Conservation (phyloP, 2,113 vertebrate species). For the Camelus bactrianus region DNA sequence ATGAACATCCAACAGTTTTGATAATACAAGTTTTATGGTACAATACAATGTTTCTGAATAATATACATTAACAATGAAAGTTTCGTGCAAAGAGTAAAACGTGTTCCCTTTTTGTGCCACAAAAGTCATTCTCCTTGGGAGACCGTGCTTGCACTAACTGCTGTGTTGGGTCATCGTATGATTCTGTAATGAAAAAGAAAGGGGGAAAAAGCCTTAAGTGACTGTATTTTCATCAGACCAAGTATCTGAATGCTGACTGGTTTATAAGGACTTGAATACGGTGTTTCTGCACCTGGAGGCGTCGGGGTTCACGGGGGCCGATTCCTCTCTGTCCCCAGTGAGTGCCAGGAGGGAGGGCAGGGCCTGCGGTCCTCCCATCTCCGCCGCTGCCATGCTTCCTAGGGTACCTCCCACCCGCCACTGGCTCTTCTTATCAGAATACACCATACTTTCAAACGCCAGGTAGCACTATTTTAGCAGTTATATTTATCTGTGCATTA, state of each 20-base stretch:
- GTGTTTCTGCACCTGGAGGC: not conserved
- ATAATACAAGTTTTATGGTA: conserved; percentile 93
- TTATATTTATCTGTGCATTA: not conserved
- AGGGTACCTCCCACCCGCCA: not conserved
- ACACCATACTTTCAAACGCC: not conserved
- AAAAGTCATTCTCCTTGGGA: conserved; percentile 84
- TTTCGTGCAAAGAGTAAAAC: conserved; percentile 96
- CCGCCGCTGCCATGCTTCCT: not conserved
- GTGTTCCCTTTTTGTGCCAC: conserved; percentile 92
- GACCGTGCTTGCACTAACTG: conserved; percentile 94
- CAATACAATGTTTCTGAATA: conserved; percentile 94
- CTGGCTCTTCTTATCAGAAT: not conserved
- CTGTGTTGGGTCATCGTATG: conserved; percentile 99
- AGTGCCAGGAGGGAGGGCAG: too few species aligned
- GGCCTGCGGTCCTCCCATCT: not conserved
- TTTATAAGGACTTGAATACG: not conserved
- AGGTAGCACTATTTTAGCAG: not conserved
- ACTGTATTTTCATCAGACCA: not conserved
- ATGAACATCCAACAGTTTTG: conserved; percentile 92
- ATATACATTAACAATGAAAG: conserved; percentile 94
- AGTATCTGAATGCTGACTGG: not conserved
- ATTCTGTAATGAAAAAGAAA: conserved; percentile 92
- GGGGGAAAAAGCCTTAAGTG: conserved; percentile 33
- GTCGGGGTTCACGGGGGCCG: accelerated
- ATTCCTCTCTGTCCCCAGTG: not conserved